phyloP scores from a whole-genome alignment of 2,113 vertebrate species.

The Gasterosteus nipponicus region DNA sequence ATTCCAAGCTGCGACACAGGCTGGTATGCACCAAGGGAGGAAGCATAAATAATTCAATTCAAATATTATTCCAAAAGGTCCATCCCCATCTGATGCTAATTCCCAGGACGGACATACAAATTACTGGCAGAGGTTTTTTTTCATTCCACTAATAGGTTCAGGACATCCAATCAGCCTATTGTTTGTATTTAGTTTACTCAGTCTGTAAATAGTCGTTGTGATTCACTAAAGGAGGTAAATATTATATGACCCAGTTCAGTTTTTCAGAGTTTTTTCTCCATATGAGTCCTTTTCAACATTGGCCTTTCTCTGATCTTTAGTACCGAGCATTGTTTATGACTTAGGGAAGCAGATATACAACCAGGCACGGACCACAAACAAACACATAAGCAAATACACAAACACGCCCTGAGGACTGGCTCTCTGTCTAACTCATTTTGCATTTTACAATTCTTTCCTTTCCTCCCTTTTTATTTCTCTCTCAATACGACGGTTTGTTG shows the following conservation, averaged over 20 bases:
- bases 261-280: conserved; percentile 21
- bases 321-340: conserved; percentile 44
- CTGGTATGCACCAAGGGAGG: conserved; percentile 60
- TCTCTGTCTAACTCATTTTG: conserved; percentile 63
- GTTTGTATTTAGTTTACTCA: conserved; percentile 32
- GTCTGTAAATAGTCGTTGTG: conserved; percentile 13
- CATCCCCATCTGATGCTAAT: conserved; percentile 64
- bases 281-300: conserved; percentile 27
- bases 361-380: conserved; percentile 56
- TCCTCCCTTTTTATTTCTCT: conserved; percentile 67
- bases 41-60: conserved; percentile 77
- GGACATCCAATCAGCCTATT: conserved; percentile 17
- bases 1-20: conserved; percentile 66
- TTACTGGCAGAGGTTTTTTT: conserved; percentile 38
- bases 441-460: conserved; percentile 62
- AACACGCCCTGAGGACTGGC: conserved; percentile 48
- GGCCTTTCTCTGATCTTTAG: conserved; percentile 44
- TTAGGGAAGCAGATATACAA: conserved; percentile 47
- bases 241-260: conserved; percentile 41
- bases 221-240: conserved; percentile 43
- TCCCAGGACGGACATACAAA: conserved; percentile 46
- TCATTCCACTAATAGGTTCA: conserved; percentile 45
- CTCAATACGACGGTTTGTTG: conserved; percentile 70
- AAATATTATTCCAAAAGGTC: conserved; percentile 77
- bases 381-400: conserved; percentile 58